These are phyloP conservation scores for Papilio elwesi DNA, from an alignment of 2,888 invertebrate species.

Conservation along the genomic window DNA sequence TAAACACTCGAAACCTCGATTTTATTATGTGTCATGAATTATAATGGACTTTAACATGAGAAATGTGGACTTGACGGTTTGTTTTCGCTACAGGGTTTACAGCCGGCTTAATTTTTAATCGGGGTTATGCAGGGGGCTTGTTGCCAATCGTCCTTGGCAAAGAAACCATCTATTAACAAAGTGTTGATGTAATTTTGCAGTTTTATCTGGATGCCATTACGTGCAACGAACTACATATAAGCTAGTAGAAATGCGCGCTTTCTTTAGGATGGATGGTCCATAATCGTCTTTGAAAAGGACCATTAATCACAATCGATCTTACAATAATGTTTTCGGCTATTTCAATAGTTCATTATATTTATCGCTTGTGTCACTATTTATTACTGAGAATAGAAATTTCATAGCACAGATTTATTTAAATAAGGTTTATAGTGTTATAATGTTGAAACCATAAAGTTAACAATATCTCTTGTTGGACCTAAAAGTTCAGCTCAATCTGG, in stretches of 20 bases:
- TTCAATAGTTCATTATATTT: not conserved
- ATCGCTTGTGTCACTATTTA: not conserved
- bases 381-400: not conserved
- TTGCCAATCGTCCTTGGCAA: too few relatives aligned
- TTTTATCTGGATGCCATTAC: too few relatives aligned
- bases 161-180: too few relatives aligned
- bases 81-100: too few relatives aligned
- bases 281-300: too few relatives aligned
- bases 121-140: too few relatives aligned
- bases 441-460: constrained; percentile 29
- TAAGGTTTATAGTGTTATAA: constrained; percentile 9
- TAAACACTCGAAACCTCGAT: constrained; percentile 14
- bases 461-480: constrained; percentile 28
- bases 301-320: too few relatives aligned
- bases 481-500: constrained; percentile 37
- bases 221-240: too few relatives aligned
- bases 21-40: constrained; percentile 16
- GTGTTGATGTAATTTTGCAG: too few relatives aligned
- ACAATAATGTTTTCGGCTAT: not conserved
- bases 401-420: not conserved
- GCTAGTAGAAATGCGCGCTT: too few relatives aligned
- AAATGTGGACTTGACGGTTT: not conserved
- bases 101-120: too few relatives aligned
- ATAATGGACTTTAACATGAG: not conserved
- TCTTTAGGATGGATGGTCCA: too few relatives aligned